phyloP scores from a whole-genome alignment of 2,888 invertebrate genomes.

The Lasioglossum morio region DNA sequence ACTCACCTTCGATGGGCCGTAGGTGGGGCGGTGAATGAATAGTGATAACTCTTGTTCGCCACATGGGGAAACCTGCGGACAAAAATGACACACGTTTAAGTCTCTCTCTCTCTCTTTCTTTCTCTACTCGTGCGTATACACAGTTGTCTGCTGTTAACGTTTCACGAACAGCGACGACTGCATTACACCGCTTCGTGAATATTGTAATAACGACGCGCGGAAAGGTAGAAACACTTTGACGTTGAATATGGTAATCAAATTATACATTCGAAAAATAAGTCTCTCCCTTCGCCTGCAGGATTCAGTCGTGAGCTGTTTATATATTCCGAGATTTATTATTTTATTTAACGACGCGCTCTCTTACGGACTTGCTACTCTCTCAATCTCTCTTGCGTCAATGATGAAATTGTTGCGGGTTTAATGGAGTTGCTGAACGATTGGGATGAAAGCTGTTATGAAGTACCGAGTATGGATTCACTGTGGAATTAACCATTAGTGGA shows the following conservation, averaged over 20 bases:
- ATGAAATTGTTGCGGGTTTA: background rate
- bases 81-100: conserved; percentile 27
- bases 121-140: background rate
- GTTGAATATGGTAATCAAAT: conserved; percentile 8
- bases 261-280: background rate
- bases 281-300: background rate
- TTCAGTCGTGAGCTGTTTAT: background rate
- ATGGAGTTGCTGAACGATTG: background rate
- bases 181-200: conserved; percentile 7
- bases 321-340: conserved; percentile 1
- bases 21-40: conserved; percentile 66
- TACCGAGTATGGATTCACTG: background rate
- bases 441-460: background rate
- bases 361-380: background rate
- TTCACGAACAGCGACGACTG: background rate
- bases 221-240: conserved; percentile 6
- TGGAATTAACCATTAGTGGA: background rate
- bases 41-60: conserved; percentile 74
- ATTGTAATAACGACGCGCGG: conserved; percentile 17
- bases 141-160: background rate
- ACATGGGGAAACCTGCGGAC: conserved; percentile 80
- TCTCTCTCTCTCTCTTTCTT: background rate
- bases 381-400: background rate
- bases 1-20: conserved; percentile 55
- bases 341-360: background rate